Evolutionary conservation across 1,140 invertebrate genomes (phyloP), one percentile per base, ranked within the genome.

Genomic region (Tetramorium parvispinum): DNA sequence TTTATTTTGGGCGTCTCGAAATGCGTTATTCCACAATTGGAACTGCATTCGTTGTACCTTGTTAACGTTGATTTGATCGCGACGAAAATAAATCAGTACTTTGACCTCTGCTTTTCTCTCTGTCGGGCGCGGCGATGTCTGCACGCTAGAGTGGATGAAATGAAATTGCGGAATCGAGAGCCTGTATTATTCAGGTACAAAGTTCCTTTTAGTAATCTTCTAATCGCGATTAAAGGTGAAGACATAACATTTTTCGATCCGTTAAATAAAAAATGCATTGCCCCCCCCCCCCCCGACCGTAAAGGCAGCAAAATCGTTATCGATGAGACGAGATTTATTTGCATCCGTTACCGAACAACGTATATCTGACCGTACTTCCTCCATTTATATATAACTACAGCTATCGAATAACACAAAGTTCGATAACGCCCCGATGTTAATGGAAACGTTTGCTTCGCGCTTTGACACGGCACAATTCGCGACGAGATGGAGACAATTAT

Each of bases 301-400:
- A 40, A 32, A 82, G 73, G 51, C 65, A 27, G 7, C 24, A 32
- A 32, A 32, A 46, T 55, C 46, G 79, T 21, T 57, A 82, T 82
- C 66, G 66, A 57, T 57, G 79, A 59, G 51, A 49, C 68, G 79
- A 61, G 79, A 83, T 83, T 83, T 75, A 82, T 83, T 75, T 75
- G 53, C 79, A 75, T 75, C 53, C 53, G 66, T 43, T 21, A 27
- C 24, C 27, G 24, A 59, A 40, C 68, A 49, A 83, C 40, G n/a
- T 75, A 82, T 46, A n/a, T 83, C 79, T 83, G 79, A 75, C 53
- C 79, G 53, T 83, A 75, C 43, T 75, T 83, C 18, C 68, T 83
- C 53, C 61, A 83, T 83, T 83, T 75, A 82, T 73, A 82, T 75
- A 82, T 73, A 82, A 73, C 79, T 73, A 32, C 68, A 75, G 24